Percentiles rank a stretch among this genome's conserved stretches.
Evolutionary conservation across 2,113 vertebrate species (phyloP).

Genomic region (Pelmatolapia mariae): DNA sequence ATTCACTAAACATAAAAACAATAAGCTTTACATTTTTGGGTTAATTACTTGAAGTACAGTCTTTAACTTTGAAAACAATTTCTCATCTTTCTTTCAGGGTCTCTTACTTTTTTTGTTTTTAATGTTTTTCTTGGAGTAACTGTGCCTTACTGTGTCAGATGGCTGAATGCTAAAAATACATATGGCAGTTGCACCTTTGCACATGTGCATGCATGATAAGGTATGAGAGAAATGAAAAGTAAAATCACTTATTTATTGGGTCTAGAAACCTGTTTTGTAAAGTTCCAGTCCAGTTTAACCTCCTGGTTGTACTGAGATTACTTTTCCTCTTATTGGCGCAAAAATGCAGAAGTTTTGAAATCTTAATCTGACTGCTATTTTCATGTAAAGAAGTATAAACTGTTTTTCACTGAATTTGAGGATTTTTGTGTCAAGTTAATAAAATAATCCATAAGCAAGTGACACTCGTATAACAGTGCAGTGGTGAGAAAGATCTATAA

Average conservation of each 20-base stretch:
- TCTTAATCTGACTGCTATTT: neutral
- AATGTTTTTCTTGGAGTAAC: neutral
- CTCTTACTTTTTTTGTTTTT: neutral
- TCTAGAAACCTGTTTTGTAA: neutral
- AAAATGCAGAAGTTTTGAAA: neutral
- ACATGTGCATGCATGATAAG: neutral
- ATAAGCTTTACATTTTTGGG: neutral
- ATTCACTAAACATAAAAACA: neutral
- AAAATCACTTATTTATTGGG: neutral
- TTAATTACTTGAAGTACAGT: neutral
- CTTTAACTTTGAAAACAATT: neutral
- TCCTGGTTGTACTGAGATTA: neutral
- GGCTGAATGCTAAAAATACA: neutral
- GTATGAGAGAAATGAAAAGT: neutral
- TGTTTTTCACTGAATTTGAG: neutral
- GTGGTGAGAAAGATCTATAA: neutral
- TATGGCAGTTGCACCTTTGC: neutral
- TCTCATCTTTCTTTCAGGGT: neutral
- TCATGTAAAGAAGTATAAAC: neutral
- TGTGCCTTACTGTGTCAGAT: neutral
- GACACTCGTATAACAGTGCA: fast-evolving
- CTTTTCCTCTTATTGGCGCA: fast-evolving
- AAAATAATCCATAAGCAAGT: fast-evolving
- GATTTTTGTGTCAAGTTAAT: neutral
- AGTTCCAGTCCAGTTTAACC: fast-evolving